Evolutionary conservation across 2,888 invertebrate species (phyloP).

Genomic region (Lottia scabra): DNA sequence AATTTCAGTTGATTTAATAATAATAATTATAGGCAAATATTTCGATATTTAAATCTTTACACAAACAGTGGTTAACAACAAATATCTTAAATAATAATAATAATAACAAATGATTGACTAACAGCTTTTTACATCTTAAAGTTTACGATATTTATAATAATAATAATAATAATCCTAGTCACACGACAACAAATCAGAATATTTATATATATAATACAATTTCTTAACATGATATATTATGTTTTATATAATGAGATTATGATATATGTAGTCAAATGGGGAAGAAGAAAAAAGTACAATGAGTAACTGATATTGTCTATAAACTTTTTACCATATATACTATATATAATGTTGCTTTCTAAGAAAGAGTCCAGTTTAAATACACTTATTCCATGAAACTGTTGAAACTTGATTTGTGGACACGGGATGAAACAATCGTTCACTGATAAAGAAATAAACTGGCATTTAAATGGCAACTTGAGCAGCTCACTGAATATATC

Average conservation of each 20-base stretch:
- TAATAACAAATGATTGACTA: slow-evolving; percentile 33
- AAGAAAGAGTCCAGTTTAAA: slow-evolving; percentile 19
- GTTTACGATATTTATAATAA: too few species aligned
- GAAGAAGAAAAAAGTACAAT: slow-evolving; percentile 16
- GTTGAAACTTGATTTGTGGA: too few species aligned
- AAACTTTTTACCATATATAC: too few species aligned
- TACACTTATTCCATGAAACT: slow-evolving; percentile 13
- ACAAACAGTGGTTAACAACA: slow-evolving; percentile 41
- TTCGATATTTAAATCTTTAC: slow-evolving; percentile 13
- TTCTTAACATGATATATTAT: slow-evolving; percentile 31
- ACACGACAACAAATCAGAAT: slow-evolving; percentile 16
- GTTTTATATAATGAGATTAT: slow-evolving; percentile 15
- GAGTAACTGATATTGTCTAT: slow-evolving; percentile 15
- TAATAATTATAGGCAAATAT: neutral
- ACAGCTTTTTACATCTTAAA: slow-evolving; percentile 28
- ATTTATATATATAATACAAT: slow-evolving; percentile 47
- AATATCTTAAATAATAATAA: slow-evolving; percentile 51
- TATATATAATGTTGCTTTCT: neutral
- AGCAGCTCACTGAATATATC: neutral
- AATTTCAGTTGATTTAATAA: neutral
- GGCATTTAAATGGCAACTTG: neutral
- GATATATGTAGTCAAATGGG: slow-evolving; percentile 16
- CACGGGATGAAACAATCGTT: too few species aligned
- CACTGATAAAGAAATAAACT: neutral
- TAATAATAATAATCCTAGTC: too few species aligned